phyloP scores from a whole-genome alignment of 2,888 invertebrate genomes.

The Anaspis maculata region DNA sequence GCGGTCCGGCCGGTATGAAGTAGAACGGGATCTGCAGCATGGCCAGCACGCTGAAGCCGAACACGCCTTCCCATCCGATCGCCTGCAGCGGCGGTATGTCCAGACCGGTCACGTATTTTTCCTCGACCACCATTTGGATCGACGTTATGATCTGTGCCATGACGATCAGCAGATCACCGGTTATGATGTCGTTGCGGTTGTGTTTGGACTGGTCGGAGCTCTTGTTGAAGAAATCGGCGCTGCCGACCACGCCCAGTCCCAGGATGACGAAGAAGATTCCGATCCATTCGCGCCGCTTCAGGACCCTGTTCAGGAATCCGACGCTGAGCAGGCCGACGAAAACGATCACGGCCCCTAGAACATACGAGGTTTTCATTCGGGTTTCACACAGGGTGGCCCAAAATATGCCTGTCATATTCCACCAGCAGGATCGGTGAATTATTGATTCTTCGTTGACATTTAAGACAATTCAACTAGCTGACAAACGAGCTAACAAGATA shows the following conservation, averaged over 20 bases:
- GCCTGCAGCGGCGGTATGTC: constrained; percentile 87
- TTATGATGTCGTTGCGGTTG: constrained; percentile 65
- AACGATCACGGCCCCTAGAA: constrained; percentile 70
- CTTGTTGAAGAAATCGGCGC: constrained; percentile 57
- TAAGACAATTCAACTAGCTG: too few species aligned
- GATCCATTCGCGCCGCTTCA: constrained; percentile 62
- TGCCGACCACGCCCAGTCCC: constrained; percentile 65
- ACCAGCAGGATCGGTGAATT: too few species aligned
- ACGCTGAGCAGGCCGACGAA: constrained; percentile 86
- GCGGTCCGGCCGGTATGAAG: constrained; percentile 65
- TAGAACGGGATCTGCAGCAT: constrained; percentile 70
- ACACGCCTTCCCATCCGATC: constrained; percentile 78
- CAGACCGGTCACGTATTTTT: constrained; percentile 75
- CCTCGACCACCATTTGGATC: constrained; percentile 91
- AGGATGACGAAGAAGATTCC: constrained; percentile 66
- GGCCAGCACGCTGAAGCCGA: constrained; percentile 58
- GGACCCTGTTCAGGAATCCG: constrained; percentile 61
- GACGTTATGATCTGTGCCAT: constrained; percentile 75
- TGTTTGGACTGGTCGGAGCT: constrained; percentile 38
- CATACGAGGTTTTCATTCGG: constrained; percentile 12
- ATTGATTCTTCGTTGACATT: too few species aligned
- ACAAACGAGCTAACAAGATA: too few species aligned
- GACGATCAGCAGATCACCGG: constrained; percentile 69
- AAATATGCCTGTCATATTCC: too few species aligned
- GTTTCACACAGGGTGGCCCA: too few species aligned